Evolutionary conservation across 2,888 invertebrate species (phyloP), one percentile per base, ranked within the genome.

Genomic region (Andricus quercusramuli): DNA sequence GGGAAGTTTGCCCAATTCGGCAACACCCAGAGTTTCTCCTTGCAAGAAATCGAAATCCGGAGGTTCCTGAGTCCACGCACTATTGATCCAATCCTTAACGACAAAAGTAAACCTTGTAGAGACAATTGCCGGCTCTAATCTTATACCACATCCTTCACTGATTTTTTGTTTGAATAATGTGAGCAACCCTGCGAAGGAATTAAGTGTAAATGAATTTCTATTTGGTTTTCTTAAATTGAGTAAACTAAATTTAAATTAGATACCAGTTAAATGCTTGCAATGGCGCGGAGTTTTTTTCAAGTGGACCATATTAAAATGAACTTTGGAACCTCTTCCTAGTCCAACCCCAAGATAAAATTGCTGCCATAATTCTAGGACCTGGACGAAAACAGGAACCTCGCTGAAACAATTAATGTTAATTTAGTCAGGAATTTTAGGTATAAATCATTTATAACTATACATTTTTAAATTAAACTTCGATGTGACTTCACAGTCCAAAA

Each of bases 121-220:
- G 17, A 97, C 95, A 78, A 94, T 93, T 32, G 96, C 95, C 65
- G 96, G 95, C 85, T 95, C 95, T 76, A 95, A 92, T 74, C 94
- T 94, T 13, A 88, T 78, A 22, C 89, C 86, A 47, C 87, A 88
- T 65, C 90, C 88, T 81, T 91, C 90, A n/a, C 96, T 95, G 90
- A 97, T 95, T 95, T 97, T 99, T 37, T 97, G 96, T 93, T 98
- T 98, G 91, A 99, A 99, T 83, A 99, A 93, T 87, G 96, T 96
- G 62, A 98, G 93, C 76, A 99, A 94, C 4, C 96, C 96, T 89
- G 77, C 44, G 59, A 51, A 66, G 20, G 20, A 83, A 84, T 79
- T 17, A 79, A 82, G 47, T 15, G 1, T 32, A 56, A 29, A 77
- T 67, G 29, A 51, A 67, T 76, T n/a, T 68, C 17, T 5, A 20